Percentiles rank a stretch among this genome's conserved stretches.
Conservation (phyloP, 2,888 invertebrate species). For the Tolmerus cingulatus region DNA sequence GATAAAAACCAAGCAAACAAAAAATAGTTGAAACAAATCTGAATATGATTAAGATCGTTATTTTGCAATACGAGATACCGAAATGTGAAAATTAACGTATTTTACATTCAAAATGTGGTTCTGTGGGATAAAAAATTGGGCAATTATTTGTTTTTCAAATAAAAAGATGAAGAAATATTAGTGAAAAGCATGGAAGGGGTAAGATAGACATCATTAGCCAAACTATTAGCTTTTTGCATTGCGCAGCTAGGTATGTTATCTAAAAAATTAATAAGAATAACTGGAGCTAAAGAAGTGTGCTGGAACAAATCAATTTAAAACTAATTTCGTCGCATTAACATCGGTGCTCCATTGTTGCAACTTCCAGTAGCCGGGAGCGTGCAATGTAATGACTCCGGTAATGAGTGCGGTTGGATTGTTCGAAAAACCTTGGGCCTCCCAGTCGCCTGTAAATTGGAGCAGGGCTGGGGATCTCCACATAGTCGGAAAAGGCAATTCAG, state of each 20-base stretch:
- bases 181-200: neutral
- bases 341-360: neutral
- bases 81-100: neutral
- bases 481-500: neutral
- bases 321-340: neutral
- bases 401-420: neutral
- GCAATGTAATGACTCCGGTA: neutral
- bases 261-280: neutral
- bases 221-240: neutral
- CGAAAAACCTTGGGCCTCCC: neutral
- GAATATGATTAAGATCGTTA: too few relatives aligned
- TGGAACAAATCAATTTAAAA: neutral
- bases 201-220: neutral
- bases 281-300: neutral
- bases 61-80: neutral
- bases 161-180: neutral
- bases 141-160: neutral
- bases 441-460: neutral
- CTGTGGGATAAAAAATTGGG: neutral
- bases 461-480: neutral
- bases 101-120: neutral
- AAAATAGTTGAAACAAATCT: too few relatives aligned
- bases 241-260: neutral
- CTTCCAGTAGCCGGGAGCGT: neutral
- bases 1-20: too few relatives aligned